Conservation (phyloP, 2,113 vertebrate species). For the Australoheros scitulus region DNA sequence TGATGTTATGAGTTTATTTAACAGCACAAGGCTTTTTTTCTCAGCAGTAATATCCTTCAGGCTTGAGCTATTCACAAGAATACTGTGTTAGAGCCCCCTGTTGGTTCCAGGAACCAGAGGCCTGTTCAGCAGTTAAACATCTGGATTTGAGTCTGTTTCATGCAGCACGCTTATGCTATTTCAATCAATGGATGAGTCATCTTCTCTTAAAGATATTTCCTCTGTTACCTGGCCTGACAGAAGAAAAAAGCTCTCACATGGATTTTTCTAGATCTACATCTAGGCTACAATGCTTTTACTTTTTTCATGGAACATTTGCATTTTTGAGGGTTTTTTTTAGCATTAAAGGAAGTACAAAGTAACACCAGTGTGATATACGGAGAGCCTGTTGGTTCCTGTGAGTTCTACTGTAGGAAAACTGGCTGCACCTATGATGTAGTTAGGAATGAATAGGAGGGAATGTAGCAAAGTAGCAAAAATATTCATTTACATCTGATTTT, state of each 20-base stretch:
- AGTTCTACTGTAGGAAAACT: not conserved
- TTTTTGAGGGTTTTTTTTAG: not conserved
- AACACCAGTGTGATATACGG: not conserved
- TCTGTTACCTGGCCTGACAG: not conserved
- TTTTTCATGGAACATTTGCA: not conserved
- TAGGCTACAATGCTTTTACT: not conserved
- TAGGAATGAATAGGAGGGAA: not conserved
- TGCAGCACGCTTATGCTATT: slow-evolving; percentile 13
- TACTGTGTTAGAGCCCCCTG: not conserved
- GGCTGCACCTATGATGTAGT: not conserved
- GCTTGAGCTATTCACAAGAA: slow-evolving; percentile 27
- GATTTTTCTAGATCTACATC: not conserved
- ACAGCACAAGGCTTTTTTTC: slow-evolving; percentile 60
- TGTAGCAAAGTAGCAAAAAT: not conserved
- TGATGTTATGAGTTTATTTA: slow-evolving; percentile 61
- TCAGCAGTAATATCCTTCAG: slow-evolving; percentile 41
- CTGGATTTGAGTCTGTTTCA: slow-evolving; percentile 44
- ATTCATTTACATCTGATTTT: not conserved
- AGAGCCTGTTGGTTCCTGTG: not conserved
- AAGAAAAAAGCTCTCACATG: not conserved
- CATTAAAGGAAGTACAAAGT: not conserved
- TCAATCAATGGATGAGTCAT: slow-evolving; percentile 58
- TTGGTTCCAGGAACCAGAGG: slow-evolving; percentile 25
- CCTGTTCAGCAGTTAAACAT: slow-evolving; percentile 28
- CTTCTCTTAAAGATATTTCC: not conserved